Evolutionary conservation across 30 jellyfish, hydroid and myxozoan genomes (phyloP), one percentile per base, ranked within the genome.

Genomic region (Sanderia malayensis): DNA sequence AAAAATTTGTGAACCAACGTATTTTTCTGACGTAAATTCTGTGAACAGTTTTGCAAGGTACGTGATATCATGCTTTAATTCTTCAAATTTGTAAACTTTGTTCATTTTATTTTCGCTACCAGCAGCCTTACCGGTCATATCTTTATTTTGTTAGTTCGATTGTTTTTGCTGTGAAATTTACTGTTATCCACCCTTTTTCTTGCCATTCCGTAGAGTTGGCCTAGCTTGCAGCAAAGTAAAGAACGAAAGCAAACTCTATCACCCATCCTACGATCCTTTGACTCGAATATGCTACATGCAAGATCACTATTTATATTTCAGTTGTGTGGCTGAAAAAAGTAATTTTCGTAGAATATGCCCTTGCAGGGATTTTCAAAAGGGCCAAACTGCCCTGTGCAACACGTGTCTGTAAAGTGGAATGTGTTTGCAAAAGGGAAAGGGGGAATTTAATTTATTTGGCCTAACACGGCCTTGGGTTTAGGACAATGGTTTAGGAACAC

Each of bases 341-440:
- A 49, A 46, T 45, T 22, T 29, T 1, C 53, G 61, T 46, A 59
- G 92, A 47, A 46, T 84, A 2, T 84, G 95, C 34, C 92, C 95
- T 4, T 84, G 95, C 41, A 53, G 95, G 30, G 92, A 73, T 68
- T 84, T 31, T 47, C 67, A 46, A 32, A 30, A 63, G 44, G 95
- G 76, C 32, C 95, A 84, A 59, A 31, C 71, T 29, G 80, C 89
- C 23, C 71, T 84, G n/a, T 84, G 95, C 58, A 33, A 55, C 21
- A 53, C 57, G 25, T 84, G 95, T 59, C 47, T 75, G 37, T 34
- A 34, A 67, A n/a, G n/a, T n/a, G n/a, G n/a, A n/a, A n/a, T n/a
- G n/a, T n/a, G n/a, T n/a, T n/a, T n/a, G n/a, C n/a, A n/a, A n/a
- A n/a, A n/a, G n/a, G n/a, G n/a, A n/a, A n/a, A n/a, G n/a, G n/a